Percentiles rank a stretch among this genome's conserved stretches.
phyloP scores from a whole-genome alignment of 2,797 vertebrate species.

The Vireo griseus region DNA sequence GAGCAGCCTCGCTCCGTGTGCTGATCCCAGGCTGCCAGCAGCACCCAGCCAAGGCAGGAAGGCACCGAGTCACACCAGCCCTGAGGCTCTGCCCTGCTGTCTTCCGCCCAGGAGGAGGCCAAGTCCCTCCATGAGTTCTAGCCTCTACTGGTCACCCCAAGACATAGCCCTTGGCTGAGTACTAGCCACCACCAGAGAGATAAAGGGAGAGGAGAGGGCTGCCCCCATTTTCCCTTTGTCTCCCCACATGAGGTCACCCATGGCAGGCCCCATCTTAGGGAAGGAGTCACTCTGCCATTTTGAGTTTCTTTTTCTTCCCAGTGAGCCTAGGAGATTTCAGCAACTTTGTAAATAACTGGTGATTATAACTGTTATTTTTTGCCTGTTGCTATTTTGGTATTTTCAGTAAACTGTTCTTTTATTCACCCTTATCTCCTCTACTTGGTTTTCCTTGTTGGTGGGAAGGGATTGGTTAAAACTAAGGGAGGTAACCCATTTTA shows the following conservation, averaged over 20 bases:
- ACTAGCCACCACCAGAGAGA: neutral
- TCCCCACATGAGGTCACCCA: accelerated
- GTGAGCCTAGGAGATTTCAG: neutral
- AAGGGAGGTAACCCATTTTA: neutral
- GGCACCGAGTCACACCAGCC: neutral
- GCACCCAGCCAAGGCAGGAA: accelerated
- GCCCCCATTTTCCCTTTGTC: neutral
- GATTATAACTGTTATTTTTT: neutral
- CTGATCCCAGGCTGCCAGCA: neutral
- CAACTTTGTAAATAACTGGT: neutral
- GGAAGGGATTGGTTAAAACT: neutral
- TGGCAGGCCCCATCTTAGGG: neutral
- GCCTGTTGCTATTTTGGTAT: accelerated
- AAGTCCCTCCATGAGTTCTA: accelerated
- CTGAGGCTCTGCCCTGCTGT: neutral
- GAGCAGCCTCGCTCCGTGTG: accelerated
- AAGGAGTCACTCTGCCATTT: accelerated
- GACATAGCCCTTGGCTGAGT: neutral
- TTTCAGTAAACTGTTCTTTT: neutral
- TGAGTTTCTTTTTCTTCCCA: neutral
- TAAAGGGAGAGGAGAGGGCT: neutral
- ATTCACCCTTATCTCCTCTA: neutral
- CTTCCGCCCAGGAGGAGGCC: neutral
- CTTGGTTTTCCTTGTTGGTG: neutral
- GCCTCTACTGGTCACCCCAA: no score